Conservation (phyloP, 2,113 vertebrate species). For the Bambusicola thoracicus region DNA sequence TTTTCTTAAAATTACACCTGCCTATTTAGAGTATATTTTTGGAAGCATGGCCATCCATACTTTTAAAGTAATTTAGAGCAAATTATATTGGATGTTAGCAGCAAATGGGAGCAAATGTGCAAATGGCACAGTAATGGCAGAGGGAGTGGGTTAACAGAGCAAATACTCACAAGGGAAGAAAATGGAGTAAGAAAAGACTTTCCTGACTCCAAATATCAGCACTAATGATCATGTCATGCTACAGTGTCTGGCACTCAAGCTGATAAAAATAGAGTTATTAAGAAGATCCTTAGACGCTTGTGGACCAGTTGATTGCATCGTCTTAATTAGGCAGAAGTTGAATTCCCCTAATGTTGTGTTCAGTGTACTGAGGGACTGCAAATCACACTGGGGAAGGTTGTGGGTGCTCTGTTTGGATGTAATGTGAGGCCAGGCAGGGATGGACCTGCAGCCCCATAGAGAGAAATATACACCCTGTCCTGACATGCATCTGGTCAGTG, state of each 20-base stretch:
- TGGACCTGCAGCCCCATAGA: fast-evolving
- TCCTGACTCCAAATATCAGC: neutral
- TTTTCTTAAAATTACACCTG: conserved; percentile 2
- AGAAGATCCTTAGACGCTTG: conserved; percentile 1
- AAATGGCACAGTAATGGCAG: neutral
- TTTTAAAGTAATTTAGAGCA: conserved; percentile 27
- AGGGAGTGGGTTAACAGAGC: neutral
- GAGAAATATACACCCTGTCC: neutral
- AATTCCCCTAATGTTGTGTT: neutral
- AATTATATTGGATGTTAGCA: neutral
- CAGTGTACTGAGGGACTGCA: neutral
- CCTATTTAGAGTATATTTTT: conserved; percentile 19
- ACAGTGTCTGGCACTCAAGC: conserved; percentile 3
- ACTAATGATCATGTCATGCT: neutral
- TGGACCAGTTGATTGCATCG: conserved; percentile 9
- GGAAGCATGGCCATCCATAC: neutral
- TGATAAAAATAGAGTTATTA: conserved; percentile 56
- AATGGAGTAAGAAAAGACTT: neutral
- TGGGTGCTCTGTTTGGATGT: neutral
- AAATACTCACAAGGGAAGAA: neutral
- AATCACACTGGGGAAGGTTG: neutral
- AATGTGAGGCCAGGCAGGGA: neutral
- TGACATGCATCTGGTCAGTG: neutral
- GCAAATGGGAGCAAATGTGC: neutral
- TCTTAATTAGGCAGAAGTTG: conserved; percentile 14